These are phyloP conservation scores for Clavelina lepadiformis DNA, from an alignment of 23 tunicate genomes.

Conservation along the genomic window DNA sequence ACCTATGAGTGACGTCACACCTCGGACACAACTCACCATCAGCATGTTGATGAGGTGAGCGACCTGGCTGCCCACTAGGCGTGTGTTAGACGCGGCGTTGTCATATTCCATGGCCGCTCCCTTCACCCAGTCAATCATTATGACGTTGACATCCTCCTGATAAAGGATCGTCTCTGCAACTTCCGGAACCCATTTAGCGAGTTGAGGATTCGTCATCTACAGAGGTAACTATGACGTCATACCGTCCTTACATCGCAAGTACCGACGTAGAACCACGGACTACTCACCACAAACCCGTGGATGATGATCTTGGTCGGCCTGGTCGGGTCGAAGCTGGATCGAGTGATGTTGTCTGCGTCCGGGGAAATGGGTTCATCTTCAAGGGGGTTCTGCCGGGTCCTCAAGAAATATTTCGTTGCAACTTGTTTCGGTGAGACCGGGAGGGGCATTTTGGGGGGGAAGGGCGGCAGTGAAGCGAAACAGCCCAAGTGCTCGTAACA, in stretches of 20 bases:
- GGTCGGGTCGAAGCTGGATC: constrained; percentile 50
- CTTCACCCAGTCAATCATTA: constrained; percentile 70
- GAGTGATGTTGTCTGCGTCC: constrained; percentile 16
- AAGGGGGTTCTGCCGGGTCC: constrained; percentile 31
- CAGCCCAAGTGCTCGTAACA: constrained; percentile 75
- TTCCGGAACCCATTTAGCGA: constrained; percentile 78
- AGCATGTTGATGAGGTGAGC: constrained; percentile 53
- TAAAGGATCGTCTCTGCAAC: constrained; percentile 60
- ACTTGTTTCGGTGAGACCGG: constrained; percentile 67
- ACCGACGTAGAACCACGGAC: neutral
- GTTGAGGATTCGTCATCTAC: constrained; percentile 23
- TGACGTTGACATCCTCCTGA: constrained; percentile 87
- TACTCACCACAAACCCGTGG: constrained; percentile 86
- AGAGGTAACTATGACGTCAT: neutral
- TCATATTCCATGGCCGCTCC: constrained; percentile 81
- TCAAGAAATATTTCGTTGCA: constrained; percentile 52
- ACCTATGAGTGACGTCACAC: neutral
- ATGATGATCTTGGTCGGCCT: constrained; percentile 75
- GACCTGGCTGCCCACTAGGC: constrained; percentile 80
- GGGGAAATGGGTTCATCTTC: constrained; percentile 36
- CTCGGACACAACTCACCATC: constrained; percentile 35
- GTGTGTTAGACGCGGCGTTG: constrained; percentile 73
- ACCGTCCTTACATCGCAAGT: neutral
- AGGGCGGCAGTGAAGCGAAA: constrained; percentile 50
- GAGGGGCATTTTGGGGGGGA: constrained; percentile 65